Conservation (phyloP, 2,797 vertebrate species). For the Spinibarbus caldwelli region DNA sequence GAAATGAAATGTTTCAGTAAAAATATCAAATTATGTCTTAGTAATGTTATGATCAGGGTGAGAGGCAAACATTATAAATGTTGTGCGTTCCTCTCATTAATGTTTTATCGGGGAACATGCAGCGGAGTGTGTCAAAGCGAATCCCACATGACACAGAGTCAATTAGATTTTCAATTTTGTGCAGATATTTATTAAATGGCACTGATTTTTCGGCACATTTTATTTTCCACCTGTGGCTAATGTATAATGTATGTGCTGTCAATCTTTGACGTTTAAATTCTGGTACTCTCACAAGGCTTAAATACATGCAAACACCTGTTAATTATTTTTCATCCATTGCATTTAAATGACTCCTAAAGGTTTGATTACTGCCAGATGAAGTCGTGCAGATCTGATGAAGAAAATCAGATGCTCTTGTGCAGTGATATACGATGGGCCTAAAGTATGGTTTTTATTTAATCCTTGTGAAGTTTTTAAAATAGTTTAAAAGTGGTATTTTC, state of each 20-base stretch:
- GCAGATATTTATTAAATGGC: slow-evolving; percentile 21
- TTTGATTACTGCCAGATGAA: slow-evolving; percentile 18
- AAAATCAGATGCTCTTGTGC: neutral
- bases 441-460: neutral
- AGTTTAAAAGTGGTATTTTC: neutral
- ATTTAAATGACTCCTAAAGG: slow-evolving; percentile 37
- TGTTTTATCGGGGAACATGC: slow-evolving; percentile 13
- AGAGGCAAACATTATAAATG: slow-evolving; percentile 27
- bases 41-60: slow-evolving; percentile 27
- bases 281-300: slow-evolving; percentile 32
- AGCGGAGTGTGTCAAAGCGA: slow-evolving; percentile 23
- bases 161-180: slow-evolving; percentile 29
- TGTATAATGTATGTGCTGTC: slow-evolving; percentile 36
- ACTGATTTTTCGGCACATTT: slow-evolving; percentile 13
- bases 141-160: slow-evolving; percentile 17
- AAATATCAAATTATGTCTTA: slow-evolving; percentile 47
- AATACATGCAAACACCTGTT: slow-evolving; percentile 46
- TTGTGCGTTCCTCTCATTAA: slow-evolving; percentile 21
- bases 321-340: slow-evolving; percentile 27
- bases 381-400: slow-evolving; percentile 11
- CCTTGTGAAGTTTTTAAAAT: neutral
- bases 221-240: slow-evolving; percentile 35
- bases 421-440: neutral
- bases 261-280: slow-evolving; percentile 38
- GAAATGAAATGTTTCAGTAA: slow-evolving; percentile 40